Base-by-base conservation (phyloP, 1,140 invertebrate species). In the Papilio glaucus region DNA sequence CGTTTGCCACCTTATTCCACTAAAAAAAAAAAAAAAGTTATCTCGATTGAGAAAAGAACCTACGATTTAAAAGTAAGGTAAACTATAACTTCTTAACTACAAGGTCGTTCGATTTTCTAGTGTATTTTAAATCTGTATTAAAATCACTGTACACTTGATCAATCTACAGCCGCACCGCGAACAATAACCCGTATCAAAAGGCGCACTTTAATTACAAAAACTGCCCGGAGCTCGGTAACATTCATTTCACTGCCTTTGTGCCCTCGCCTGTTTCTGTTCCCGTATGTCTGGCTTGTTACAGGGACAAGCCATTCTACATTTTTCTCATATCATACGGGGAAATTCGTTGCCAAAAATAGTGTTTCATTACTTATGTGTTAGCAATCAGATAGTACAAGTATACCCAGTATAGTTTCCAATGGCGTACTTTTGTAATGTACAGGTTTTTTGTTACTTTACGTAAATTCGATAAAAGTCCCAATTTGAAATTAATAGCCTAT, bases 201-300 rank as follows among this genome's bases (percentile, higher is more conserved):
- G 88, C 81, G 78, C 81, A 84, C 89, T 90, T 90, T 90, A 90
- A 90, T 90, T 89, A 90, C 86, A 81, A 77, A 76, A 80, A 81
- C 80, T 75, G 85, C 88, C 84, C 49, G 69, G 38, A 76, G 77
- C 72, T 78, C 71, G 74, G 79, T 72, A 78, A 83, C 74, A 74
- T 81, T 85, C 81, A 80, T 80, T 37, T 79, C 75, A 69, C 74
- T 76, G 74, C 78, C 80, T 85, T 85, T 85, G 84, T 84, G 61
- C 72, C 61, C 67, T 4, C 39, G 33, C 37, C 37, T 65, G 38
- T 38, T 33, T 33, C 61, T 37, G 39, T 18, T 39, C 18, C 8
- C 45, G 45, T 53, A 53, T 53, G 45, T 53, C 45, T 53, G 18
- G 49, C 49, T 57, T 33, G 29, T 6, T 33, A 33, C 29, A 33